Percentiles rank a stretch among this genome's conserved stretches.
Evolutionary conservation across 2,797 vertebrate genomes (phyloP).

Genomic region (Lindbergichthys nudifrons): DNA sequence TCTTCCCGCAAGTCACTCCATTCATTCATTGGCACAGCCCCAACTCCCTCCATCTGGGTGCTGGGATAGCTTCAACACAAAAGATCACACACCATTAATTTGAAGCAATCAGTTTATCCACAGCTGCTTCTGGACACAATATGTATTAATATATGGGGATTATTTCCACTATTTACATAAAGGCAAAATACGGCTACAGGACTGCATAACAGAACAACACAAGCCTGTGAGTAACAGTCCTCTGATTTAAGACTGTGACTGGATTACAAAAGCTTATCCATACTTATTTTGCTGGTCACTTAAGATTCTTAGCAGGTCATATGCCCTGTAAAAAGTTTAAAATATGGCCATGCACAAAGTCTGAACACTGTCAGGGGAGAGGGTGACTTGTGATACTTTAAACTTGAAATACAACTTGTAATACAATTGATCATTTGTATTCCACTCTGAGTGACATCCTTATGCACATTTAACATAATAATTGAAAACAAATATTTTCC

Average conservation of each 20-base stretch:
- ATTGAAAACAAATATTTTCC: background rate
- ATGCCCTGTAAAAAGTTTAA: constrained; percentile 72
- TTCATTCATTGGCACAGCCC: constrained; percentile 29
- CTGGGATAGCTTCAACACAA: constrained; percentile 16
- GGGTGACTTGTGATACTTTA: constrained; percentile 3
- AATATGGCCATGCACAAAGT: constrained; percentile 58
- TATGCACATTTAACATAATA: background rate
- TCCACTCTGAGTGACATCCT: too few species aligned
- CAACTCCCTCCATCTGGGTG: constrained; percentile 40
- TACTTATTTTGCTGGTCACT: constrained; percentile 76
- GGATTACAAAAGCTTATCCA: constrained; percentile 80
- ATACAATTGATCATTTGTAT: background rate
- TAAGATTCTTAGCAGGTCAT: constrained; percentile 85
- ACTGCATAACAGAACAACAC: constrained; percentile 7
- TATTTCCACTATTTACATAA: background rate
- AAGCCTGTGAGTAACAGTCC: constrained; percentile 26
- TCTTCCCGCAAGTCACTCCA: constrained; percentile 65
- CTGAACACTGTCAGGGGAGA: constrained; percentile 37
- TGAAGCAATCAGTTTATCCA: constrained; percentile 34
- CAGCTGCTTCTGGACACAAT: constrained; percentile 11
- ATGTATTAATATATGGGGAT: background rate
- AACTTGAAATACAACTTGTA: too few species aligned
- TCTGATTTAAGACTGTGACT: constrained; percentile 61
- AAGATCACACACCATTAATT: constrained; percentile 23
- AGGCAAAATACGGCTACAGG: background rate